A percentile compares a stretch with the other conserved stretches of the same genome.
Conservation (phyloP, 2,888 invertebrate genomes). For the Galerucella nymphaeae region DNA sequence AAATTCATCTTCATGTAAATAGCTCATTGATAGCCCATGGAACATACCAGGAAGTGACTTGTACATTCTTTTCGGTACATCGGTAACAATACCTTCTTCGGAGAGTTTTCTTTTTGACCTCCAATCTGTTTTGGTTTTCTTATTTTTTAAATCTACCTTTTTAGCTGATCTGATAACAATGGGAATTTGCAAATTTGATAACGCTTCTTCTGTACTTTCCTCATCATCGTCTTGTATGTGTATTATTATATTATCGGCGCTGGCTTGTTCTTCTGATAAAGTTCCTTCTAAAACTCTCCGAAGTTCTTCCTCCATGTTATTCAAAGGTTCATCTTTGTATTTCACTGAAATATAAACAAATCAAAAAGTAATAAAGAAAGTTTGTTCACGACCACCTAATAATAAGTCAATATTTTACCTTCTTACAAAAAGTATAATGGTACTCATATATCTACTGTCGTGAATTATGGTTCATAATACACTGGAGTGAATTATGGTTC, state of each 20-base stretch:
- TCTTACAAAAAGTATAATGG: no score
- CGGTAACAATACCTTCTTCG: not conserved
- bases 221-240: conserved; percentile 44
- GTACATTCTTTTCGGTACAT: conserved; percentile 32
- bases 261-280: conserved; percentile 47
- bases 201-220: conserved; percentile 33
- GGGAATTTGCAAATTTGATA: conserved; percentile 35
- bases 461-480: no score
- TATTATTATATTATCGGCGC: conserved; percentile 53
- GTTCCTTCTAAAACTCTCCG: conserved; percentile 46
- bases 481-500: no score
- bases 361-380: conserved; percentile 3
- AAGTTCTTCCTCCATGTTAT: conserved; percentile 36
- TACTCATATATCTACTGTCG: no score
- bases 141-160: not conserved
- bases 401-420: no score
- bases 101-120: not conserved
- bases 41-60: conserved; percentile 51
- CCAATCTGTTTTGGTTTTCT: not conserved
- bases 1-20: conserved; percentile 53
- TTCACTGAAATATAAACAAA: conserved; percentile 17
- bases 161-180: conserved; percentile 39
- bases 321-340: conserved; percentile 18
- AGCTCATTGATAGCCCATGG: conserved; percentile 46
- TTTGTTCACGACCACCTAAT: no score